phyloP scores from a whole-genome alignment of 2,797 vertebrate species.

The Sebastes ruberrimus region DNA sequence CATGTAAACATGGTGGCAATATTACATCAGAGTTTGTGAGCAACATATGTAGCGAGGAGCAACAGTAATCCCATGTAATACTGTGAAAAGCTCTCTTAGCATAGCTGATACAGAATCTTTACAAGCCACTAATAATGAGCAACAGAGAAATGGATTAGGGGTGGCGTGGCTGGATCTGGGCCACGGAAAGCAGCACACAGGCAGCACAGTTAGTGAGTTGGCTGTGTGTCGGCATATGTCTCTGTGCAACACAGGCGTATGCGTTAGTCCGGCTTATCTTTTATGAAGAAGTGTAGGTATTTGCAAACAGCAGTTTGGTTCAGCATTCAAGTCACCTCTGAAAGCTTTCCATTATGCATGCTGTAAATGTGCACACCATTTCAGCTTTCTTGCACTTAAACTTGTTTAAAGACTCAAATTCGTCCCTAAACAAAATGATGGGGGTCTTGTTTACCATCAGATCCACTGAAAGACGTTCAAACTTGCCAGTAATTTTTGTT shows the following conservation, averaged over 20 bases:
- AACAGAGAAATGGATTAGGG: constrained; percentile 72
- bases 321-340: constrained; percentile 19
- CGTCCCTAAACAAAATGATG: not conserved
- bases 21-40: constrained; percentile 55
- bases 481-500: not conserved
- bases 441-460: not conserved
- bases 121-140: constrained; percentile 73
- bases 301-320: constrained; percentile 28
- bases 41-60: constrained; percentile 63
- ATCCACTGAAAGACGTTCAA: not conserved
- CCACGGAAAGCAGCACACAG: constrained; percentile 48
- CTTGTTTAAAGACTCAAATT: not conserved
- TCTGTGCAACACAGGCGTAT: constrained; percentile 7
- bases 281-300: constrained; percentile 21
- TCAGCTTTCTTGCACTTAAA: not conserved
- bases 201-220: constrained; percentile 26
- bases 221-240: constrained; percentile 28
- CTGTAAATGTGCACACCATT: not conserved
- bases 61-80: constrained; percentile 74
- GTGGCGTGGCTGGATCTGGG: constrained; percentile 56
- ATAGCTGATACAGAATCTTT: constrained; percentile 74
- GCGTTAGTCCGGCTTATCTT: not conserved
- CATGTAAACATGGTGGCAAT: constrained; percentile 39
- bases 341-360: constrained; percentile 8
- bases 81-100: constrained; percentile 70